Conservation (phyloP, 2,888 invertebrate species). For the Spodoptera littoralis region DNA sequence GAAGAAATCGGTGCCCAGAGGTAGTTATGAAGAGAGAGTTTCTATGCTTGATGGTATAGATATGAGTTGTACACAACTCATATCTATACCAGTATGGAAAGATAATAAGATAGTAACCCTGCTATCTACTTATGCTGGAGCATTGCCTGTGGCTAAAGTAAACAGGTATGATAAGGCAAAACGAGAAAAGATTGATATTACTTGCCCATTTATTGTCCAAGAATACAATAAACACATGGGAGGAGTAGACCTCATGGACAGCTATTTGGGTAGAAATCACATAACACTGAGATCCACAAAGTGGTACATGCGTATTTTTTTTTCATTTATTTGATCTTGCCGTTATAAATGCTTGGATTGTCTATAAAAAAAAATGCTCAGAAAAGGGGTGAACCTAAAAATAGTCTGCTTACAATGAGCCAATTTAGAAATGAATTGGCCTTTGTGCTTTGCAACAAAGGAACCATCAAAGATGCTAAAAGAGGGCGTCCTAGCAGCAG, state of each 20-base stretch:
- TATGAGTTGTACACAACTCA: conserved; percentile 18
- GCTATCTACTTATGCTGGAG: conserved; percentile 23
- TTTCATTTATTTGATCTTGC: conserved; percentile 39
- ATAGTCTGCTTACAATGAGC: conserved; percentile 64
- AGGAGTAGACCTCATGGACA: conserved; percentile 25
- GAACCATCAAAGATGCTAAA: conserved; percentile 64
- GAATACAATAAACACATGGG: conserved; percentile 17
- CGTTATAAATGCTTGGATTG: conserved; percentile 36
- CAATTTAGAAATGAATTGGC: conserved; percentile 64
- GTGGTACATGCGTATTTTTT: conserved; percentile 34
- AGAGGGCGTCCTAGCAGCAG: conserved; percentile 66
- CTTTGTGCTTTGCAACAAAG: conserved; percentile 67
- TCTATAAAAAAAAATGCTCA: conserved; percentile 41
- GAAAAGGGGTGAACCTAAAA: conserved; percentile 63
- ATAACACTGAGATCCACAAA: conserved; percentile 36
- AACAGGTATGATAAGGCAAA: conserved; percentile 10
- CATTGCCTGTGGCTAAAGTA: conserved; percentile 18
- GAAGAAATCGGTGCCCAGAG: conserved; percentile 66
- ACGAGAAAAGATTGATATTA: conserved; percentile 13
- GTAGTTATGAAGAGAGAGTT: conserved; percentile 66
- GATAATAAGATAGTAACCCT: conserved; percentile 26
- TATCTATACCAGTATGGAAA: too few relatives aligned
- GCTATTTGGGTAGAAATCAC: conserved; percentile 30
- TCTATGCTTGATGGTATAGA: conserved; percentile 54
- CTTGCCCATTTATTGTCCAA: conserved; percentile 21